phyloP scores from a whole-genome alignment of 2,888 invertebrate species.

The Pomacea canaliculata region DNA sequence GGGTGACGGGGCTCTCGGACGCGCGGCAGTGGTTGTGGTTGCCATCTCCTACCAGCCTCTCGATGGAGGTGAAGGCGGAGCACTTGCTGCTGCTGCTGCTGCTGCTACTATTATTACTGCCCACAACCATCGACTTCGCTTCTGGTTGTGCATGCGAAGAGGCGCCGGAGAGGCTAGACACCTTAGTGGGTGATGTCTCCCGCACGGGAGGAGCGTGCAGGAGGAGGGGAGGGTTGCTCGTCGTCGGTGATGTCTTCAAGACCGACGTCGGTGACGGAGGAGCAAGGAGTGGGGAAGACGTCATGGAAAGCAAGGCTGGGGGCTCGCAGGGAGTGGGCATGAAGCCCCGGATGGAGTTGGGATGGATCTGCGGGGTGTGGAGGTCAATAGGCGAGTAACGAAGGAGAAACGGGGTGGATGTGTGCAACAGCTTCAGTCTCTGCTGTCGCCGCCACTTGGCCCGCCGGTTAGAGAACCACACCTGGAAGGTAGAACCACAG shows the following conservation, averaged over 20 bases:
- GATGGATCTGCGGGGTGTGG: not conserved
- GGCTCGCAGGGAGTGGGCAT: not conserved
- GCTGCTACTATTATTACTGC: too few species aligned
- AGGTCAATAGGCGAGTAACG: slow-evolving; percentile 19
- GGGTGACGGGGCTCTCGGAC: not conserved
- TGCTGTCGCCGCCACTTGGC: slow-evolving; percentile 62
- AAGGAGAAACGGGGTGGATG: slow-evolving; percentile 42
- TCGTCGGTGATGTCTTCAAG: not conserved
- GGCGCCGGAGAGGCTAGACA: not conserved
- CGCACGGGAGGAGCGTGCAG: too few species aligned
- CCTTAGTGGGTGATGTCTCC: too few species aligned
- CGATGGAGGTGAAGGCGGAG: slow-evolving; percentile 23
- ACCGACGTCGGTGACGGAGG: not conserved
- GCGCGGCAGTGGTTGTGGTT: not conserved
- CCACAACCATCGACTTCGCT: not conserved
- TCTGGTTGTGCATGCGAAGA: slow-evolving; percentile 6
- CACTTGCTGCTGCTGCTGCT: not conserved
- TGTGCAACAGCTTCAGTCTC: slow-evolving; percentile 53
- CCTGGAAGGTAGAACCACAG: slow-evolving; percentile 36
- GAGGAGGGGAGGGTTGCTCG: too few species aligned
- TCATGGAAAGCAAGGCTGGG: not conserved
- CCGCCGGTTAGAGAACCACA: slow-evolving; percentile 62
- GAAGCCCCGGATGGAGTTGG: not conserved
- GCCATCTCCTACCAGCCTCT: slow-evolving; percentile 7
- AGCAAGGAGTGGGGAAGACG: not conserved